Percentiles rank a stretch among this genome's conserved stretches.
phyloP scores from a whole-genome alignment of 2,797 vertebrate species.

The Phoebastria nigripes region DNA sequence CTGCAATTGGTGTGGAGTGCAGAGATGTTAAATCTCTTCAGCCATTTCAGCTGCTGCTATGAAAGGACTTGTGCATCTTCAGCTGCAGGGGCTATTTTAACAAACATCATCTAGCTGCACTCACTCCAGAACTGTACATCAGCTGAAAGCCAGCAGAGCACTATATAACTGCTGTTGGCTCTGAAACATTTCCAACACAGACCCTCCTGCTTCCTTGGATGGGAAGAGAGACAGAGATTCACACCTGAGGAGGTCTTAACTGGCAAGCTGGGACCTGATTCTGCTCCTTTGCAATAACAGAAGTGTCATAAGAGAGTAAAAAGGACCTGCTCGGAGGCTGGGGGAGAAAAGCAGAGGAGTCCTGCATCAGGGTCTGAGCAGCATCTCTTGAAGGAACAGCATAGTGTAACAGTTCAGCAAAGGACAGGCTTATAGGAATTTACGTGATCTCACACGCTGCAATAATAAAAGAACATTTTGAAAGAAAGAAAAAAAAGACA shows the following conservation, averaged over 20 bases:
- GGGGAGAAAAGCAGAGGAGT: not conserved
- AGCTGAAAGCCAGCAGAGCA: not conserved
- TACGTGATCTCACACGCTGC: not conserved
- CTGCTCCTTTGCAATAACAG: not conserved
- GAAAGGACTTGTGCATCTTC: not conserved
- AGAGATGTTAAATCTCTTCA: not conserved
- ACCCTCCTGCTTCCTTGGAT: not conserved
- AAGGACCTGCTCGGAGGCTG: not conserved
- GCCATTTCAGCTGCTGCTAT: not conserved
- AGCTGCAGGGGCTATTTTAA: not conserved
- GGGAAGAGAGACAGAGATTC: not conserved
- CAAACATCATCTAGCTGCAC: not conserved
- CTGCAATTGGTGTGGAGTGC: not conserved
- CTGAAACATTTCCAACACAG: not conserved
- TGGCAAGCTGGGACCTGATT: not conserved
- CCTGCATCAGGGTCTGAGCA: not conserved
- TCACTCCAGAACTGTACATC: not conserved
- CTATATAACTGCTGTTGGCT: not conserved
- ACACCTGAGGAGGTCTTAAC: not conserved
- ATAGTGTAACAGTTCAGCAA: not conserved
- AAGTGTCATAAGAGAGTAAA: not conserved
- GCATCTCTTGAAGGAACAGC: not conserved
- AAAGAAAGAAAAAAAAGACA: not conserved
- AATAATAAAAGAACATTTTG: constrained; percentile 22
- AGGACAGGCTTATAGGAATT: not conserved